Percentiles rank a stretch among this genome's conserved stretches.
Conservation (phyloP, 2,888 invertebrate genomes). For the Hyles lineata region DNA sequence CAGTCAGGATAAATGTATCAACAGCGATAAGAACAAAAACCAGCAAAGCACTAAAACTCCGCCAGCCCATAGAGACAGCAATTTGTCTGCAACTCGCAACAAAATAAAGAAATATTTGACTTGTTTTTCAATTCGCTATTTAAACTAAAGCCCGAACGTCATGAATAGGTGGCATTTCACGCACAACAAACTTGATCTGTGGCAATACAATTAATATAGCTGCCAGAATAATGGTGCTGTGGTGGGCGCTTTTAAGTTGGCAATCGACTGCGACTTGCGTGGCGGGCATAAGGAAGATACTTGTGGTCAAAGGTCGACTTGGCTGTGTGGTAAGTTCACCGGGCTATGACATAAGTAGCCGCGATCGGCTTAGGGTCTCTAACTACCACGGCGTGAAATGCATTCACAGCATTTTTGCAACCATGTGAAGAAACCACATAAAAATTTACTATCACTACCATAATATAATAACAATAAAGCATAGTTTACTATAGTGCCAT, state of each 20-base stretch:
- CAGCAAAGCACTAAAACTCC: too few species aligned
- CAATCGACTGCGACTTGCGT: constrained; percentile 7
- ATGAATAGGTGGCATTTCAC: neutral
- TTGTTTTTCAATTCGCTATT: neutral
- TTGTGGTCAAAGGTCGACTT: constrained; percentile 28
- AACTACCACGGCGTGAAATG: neutral
- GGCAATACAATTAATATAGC: neutral
- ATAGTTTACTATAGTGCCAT: neutral
- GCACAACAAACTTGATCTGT: neutral
- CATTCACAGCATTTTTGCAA: constrained; percentile 17
- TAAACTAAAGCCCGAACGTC: neutral
- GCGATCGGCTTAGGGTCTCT: constrained; percentile 13
- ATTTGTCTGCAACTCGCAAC: too few species aligned
- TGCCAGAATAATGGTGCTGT: neutral
- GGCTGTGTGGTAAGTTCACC: constrained; percentile 20
- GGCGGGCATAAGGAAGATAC: constrained; percentile 20
- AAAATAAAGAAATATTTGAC: neutral
- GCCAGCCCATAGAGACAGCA: too few species aligned
- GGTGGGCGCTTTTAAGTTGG: neutral
- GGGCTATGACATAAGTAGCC: constrained; percentile 27
- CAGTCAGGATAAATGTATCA: too few species aligned
- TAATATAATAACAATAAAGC: constrained; percentile 7
- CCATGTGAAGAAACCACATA: constrained; percentile 11
- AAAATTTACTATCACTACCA: constrained; percentile 7
- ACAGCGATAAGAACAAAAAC: too few species aligned